Base-by-base conservation (phyloP, 2,888 invertebrate genomes). In the Eurytoma adleriae region DNA sequence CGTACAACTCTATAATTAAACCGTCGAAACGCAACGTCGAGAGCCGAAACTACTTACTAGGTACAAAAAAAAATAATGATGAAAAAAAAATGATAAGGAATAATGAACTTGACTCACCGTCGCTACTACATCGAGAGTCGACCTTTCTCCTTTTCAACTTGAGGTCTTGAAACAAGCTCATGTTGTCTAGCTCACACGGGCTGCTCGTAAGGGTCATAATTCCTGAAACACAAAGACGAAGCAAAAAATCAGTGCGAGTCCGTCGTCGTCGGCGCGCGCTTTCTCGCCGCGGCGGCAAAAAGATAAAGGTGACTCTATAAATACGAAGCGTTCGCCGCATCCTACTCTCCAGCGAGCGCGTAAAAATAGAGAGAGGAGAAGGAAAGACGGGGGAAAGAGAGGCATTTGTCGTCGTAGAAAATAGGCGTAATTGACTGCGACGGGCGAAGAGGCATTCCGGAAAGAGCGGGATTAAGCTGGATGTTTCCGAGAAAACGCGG, bases 131-230 rank as follows among this genome's bases (percentile, higher is more conserved):
- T 93, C 98, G 94, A 92, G 98, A 97, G 94, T 97, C 97, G 92
- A 98, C 96, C 95, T 98, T 97, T 93, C 97, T 96, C 93, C 98
- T 95, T 95, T 98, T 98, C 92, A 98, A 94, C 94, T 98, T 98
- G 93, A 98, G 95, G 94, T 98, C 97, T 95, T 98, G 97, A 94
- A 97, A 98, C 93, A 98, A 96, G 96, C 97, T 98, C 97, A 98
- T 98, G 94, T 96, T 97, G 96, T 96, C 96, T 94, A 96, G 96
- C 95, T 97, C 96, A 95, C 96, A 97, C 94, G 96, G 96, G 94
- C 96, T 96, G 94, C 96, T 96, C 95, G 96, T 97, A 94, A 97
- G 96, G 96, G 97, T 97, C 97, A 97, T 97, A 96, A 96, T 97
- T 96, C 96, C 97, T 97, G 93, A 54, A 92, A 92, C 85, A 87